Conservation (phyloP, 30 jellyfish, hydroid and myxozoan species). For the Rhopilema esculentum region DNA sequence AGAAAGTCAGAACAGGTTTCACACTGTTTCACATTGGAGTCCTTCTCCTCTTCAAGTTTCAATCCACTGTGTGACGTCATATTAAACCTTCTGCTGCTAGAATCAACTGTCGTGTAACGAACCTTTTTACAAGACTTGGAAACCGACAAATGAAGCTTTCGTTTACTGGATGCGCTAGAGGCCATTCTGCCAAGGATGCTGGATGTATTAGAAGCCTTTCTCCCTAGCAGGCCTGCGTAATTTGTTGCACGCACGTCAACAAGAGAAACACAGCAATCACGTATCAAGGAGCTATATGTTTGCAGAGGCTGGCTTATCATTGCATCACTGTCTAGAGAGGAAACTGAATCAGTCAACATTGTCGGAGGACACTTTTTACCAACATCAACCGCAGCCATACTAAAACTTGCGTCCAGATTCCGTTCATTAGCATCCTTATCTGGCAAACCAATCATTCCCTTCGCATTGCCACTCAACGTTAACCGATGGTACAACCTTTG, state of each 20-base stretch:
- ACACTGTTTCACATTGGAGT: neutral
- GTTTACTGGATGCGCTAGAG: neutral
- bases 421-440: neutral
- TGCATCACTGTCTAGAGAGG: no score
- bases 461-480: neutral
- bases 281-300: neutral
- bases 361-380: neutral
- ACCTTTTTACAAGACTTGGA: neutral
- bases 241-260: neutral
- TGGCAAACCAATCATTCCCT: neutral
- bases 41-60: neutral
- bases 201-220: neutral
- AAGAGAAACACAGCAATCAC: neutral
- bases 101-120: neutral
- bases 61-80: neutral
- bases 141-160: neutral
- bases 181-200: neutral
- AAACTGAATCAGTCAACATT: neutral
- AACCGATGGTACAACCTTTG: neutral
- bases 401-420: neutral
- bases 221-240: neutral
- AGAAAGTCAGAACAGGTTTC: slow-evolving; percentile 55
- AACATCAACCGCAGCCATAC: neutral
- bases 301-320: neutral
- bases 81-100: neutral